Evolutionary conservation across 2,888 invertebrate species (phyloP), one percentile per base, ranked within the genome.

Genomic region (Pyrgus malvae): DNA sequence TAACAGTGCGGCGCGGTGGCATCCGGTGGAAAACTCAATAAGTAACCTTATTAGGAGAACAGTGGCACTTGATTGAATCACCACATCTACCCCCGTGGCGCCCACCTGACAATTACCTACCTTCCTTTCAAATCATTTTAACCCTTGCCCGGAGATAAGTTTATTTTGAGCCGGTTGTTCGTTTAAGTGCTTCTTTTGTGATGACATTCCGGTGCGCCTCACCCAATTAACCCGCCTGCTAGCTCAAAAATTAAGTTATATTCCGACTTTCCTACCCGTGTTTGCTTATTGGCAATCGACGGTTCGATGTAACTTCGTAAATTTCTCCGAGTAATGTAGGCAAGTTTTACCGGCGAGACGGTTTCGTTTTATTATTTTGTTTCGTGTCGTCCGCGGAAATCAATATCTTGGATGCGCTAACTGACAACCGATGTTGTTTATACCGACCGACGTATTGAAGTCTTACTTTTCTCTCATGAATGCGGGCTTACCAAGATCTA

Each of bases 171-270:
- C 88, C 81, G 72, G 71, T 76, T 74, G 78, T 83, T 78, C 76
- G 70, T 84, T 84, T 86, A 86, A 89, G 89, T 89, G 89, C 86
- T 88, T 90, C 89, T 90, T 90, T 90, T 89, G 85, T 89, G 85
- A 79, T 78, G 80, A 74, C 78, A 87, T 87, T 86, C 78, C 81
- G 76, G 75, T 78, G 74, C 77, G 80, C 80, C 79, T 77, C 78
- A 77, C 66, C 74, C 87, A 88, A 88, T 91, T 90, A 90, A 81
- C 80, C 75, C 69, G 68, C 73, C 71, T 84, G 80, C 78, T 76
- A 78, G 87, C 83, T 78, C 89, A 90, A 90, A 90, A 90, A 91
- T 91, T 90, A 90, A 91, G 90, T 91, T 91, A 90, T 83, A 80
- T 80, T 76, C 77, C 70, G 80, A 84, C 82, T 82, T 81, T 78